Evolutionary conservation across 2,888 invertebrate genomes (phyloP), one percentile per base, ranked within the genome.

Genomic region (Campoplex capitator): DNA sequence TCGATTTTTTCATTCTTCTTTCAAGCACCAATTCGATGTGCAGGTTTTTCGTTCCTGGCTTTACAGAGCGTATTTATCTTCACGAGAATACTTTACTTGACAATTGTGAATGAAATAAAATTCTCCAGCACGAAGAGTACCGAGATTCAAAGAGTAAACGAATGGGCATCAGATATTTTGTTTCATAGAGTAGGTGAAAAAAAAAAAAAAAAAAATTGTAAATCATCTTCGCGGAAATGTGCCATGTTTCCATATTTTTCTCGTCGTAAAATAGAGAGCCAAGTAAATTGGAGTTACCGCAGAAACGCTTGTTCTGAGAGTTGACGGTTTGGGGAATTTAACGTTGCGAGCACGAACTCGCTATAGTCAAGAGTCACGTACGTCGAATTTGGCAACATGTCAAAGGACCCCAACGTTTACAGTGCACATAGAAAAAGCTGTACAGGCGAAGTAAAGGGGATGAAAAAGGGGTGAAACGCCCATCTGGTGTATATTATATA

Each of bases 361-460:
- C 73, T 56, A 18, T 11, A 23, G 67, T 45, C 18, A 54, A 79
- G 58, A 68, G 67, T 84, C 84, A 79, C 74, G 84, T 84, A 58
- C 79, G 75, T 68, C 54, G 68, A 79, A 65, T 74, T 84, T 84
- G 79, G 84, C 84, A 74, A 79, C 56, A 58, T 48, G 68, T 74
- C 84, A 75, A 75, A 74, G 79, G 79, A 74, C 74, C 68, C 45
- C 42, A 70, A 58, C 58, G 28, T 68, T 74, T 71, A 71, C 74
- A 68, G 35, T 35, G 32, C 56, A 28, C 28, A n/a, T 70, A 67
- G 51, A 58, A 54, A 28, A 28, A 16, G n/a, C 13, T 28, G 28
- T 58, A 28, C 54, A 23, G 68, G 35, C 23, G 42, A 28, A n/a
- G 45, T 18, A 56, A 35, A 48, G 58, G 68, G 65, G 65, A 2